phyloP scores from a whole-genome alignment of 2,797 vertebrate genomes.

The Lindbergichthys nudifrons region DNA sequence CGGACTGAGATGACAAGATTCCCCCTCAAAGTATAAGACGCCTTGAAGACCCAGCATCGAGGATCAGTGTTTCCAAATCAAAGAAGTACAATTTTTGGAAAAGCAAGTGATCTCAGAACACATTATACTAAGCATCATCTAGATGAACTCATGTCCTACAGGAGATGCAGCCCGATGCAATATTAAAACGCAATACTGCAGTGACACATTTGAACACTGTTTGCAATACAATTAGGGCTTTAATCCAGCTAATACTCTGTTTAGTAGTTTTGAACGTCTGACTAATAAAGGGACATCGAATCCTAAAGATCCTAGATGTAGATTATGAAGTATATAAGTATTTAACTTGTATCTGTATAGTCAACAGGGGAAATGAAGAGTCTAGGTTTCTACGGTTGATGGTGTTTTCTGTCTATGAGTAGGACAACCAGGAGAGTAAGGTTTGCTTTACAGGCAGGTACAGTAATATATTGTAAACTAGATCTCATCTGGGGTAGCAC shows the following conservation, averaged over 20 bases:
- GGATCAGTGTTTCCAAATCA: conserved; percentile 30
- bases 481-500: conserved; percentile 54
- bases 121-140: conserved; percentile 34
- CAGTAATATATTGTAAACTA: conserved; percentile 59
- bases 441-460: conserved; percentile 64
- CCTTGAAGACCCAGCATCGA: conserved; percentile 18
- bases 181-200: conserved; percentile 46
- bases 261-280: conserved; percentile 50
- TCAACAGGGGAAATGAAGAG: conserved; percentile 36
- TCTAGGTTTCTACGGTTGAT: conserved; percentile 34
- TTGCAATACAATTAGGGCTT: conserved; percentile 48
- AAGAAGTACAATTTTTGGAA: conserved; percentile 26
- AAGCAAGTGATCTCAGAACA: conserved; percentile 46
- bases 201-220: conserved; percentile 46
- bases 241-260: conserved; percentile 52
- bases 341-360: conserved; percentile 53
- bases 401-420: conserved; percentile 25
- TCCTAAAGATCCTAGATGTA: conserved; percentile 52
- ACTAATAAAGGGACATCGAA: conserved; percentile 58
- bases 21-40: conserved; percentile 35
- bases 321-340: conserved; percentile 59
- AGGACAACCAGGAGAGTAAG: conserved; percentile 36
- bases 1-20: conserved; percentile 53
- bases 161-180: conserved; percentile 37
- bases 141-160: conserved; percentile 26